These are phyloP conservation scores for Hymenopus coronatus DNA, from an alignment of 2,888 invertebrate genomes.

Conservation along the genomic window DNA sequence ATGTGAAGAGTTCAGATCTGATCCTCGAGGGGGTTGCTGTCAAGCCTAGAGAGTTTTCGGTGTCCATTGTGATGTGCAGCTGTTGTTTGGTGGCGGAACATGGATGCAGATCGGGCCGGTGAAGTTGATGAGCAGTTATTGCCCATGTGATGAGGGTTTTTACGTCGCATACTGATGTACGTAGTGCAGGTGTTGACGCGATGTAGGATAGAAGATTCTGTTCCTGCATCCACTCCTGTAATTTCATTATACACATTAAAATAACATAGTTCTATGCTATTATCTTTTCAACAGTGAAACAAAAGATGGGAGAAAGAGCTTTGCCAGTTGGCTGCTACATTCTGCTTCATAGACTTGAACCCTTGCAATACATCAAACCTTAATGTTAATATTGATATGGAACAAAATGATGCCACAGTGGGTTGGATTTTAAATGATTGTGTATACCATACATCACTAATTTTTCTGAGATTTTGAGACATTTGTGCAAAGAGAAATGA, in stretches of 20 bases:
- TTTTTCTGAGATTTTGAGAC: too few species aligned
- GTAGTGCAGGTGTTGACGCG: conserved; percentile 63
- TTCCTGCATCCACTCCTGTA: conserved; percentile 47
- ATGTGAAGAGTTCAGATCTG: not conserved
- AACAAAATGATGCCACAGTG: too few species aligned
- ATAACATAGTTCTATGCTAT: not conserved
- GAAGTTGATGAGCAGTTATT: conserved; percentile 10
- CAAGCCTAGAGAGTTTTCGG: not conserved
- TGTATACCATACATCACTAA: too few species aligned
- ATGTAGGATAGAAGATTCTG: conserved; percentile 57
- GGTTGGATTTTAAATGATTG: too few species aligned
- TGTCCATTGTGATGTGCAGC: conserved; percentile 1
- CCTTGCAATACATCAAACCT: too few species aligned
- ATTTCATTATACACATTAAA: not conserved
- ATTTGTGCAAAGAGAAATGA: too few species aligned
- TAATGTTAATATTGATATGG: too few species aligned
- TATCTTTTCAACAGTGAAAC: not conserved
- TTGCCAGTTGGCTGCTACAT: too few species aligned
- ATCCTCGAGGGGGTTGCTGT: not conserved
- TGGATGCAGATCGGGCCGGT: not conserved
- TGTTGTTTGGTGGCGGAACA: not conserved
- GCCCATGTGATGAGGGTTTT: not conserved
- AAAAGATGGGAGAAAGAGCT: not conserved
- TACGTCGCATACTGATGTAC: conserved; percentile 55
- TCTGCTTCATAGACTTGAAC: too few species aligned